A percentile compares a stretch with the other conserved stretches of the same genome.
Conservation (phyloP, 2,797 vertebrate species). For the Macropodus opercularis region DNA sequence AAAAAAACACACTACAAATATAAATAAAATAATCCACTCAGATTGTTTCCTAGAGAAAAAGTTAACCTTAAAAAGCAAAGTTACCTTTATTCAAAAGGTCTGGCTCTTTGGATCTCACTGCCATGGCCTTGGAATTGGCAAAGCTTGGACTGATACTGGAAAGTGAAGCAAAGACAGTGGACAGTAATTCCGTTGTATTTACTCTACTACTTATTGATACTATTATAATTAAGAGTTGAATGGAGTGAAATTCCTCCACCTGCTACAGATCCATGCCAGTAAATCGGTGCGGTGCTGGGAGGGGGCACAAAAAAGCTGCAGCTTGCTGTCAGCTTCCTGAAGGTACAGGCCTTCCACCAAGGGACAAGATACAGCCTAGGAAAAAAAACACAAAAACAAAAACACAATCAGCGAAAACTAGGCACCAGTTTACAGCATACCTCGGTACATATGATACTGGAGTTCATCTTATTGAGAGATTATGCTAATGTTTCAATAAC, state of each 20-base stretch:
- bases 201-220: rapidly evolving
- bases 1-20: background rate
- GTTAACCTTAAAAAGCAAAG: background rate
- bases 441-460: no score
- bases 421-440: no score
- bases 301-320: constrained; percentile 84
- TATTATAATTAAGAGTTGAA: no score
- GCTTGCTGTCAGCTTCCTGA: constrained; percentile 79
- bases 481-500: no score
- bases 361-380: constrained; percentile 82
- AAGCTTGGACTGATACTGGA: constrained; percentile 75
- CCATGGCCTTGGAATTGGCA: constrained; percentile 49
- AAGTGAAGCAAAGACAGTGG: constrained; percentile 13
- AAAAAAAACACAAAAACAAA: constrained; percentile 1
- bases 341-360: constrained; percentile 83
- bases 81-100: constrained; percentile 72
- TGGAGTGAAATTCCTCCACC: constrained; percentile 59
- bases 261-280: constrained; percentile 86
- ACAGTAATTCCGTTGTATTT: background rate
- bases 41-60: background rate
- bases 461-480: no score
- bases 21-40: no score
- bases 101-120: constrained; percentile 49
- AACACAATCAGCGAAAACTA: no score
- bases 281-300: constrained; percentile 85